A percentile compares a stretch with the other conserved stretches of the same genome.
phyloP scores from a whole-genome alignment of 2,113 vertebrate species.

The Elephas maximus region DNA sequence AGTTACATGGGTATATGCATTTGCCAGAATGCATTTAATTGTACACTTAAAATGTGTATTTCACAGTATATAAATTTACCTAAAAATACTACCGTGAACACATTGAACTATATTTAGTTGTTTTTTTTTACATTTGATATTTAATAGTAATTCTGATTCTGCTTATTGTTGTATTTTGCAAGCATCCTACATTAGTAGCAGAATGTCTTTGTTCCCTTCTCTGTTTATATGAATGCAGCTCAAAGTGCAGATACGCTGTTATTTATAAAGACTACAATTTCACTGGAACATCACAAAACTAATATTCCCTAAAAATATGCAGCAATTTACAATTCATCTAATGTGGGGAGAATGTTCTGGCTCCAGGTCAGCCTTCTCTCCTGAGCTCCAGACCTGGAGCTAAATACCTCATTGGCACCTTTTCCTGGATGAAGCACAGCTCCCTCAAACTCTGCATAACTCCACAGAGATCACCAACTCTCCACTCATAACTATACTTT shows the following conservation, averaged over 20 bases:
- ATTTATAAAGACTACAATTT: not conserved
- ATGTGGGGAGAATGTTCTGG: not conserved
- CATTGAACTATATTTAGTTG: too few species aligned
- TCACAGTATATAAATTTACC: too few species aligned
- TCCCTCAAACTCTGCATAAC: not conserved
- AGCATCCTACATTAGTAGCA: not conserved
- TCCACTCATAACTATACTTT: not conserved
- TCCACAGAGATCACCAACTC: not conserved
- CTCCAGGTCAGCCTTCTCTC: not conserved
- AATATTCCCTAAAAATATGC: not conserved
- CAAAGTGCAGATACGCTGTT: not conserved
- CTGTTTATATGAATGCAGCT: not conserved
- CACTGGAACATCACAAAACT: not conserved
- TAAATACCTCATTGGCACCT: not conserved
- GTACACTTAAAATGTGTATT: too few species aligned
- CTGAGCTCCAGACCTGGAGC: not conserved
- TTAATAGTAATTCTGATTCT: too few species aligned
- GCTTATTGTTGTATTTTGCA: not conserved
- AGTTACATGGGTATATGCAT: too few species aligned
- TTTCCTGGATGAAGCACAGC: not conserved
- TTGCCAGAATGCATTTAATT: too few species aligned
- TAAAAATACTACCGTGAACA: too few species aligned
- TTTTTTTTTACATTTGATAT: too few species aligned
- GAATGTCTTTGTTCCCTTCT: not conserved
- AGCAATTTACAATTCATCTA: not conserved